Evolutionary conservation across 2,888 invertebrate species (phyloP).

Genomic region (Volucella inanis): DNA sequence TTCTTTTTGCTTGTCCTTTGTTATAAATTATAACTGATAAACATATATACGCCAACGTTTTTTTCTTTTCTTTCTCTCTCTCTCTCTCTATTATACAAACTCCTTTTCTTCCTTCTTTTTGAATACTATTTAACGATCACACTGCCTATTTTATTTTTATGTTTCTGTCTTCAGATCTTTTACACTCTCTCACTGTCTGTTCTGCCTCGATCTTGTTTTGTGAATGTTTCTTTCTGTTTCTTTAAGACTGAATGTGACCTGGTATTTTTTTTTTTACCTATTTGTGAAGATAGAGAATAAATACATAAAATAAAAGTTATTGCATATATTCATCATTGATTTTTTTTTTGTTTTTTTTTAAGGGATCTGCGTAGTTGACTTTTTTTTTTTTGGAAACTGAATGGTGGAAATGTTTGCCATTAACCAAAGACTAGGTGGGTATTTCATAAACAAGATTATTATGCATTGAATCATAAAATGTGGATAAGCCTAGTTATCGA

Average conservation of each 20-base stretch:
- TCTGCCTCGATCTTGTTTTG: constrained; percentile 54
- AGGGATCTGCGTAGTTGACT: constrained; percentile 54
- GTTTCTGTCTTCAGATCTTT: constrained; percentile 52
- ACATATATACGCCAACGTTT: not conserved
- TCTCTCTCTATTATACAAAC: constrained; percentile 40
- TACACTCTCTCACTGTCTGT: constrained; percentile 50
- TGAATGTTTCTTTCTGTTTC: constrained; percentile 48
- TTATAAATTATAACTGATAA: constrained; percentile 19
- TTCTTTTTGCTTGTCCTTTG: constrained; percentile 16
- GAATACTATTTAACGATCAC: constrained; percentile 53
- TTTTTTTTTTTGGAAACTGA: constrained; percentile 21
- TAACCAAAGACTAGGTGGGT: constrained; percentile 16
- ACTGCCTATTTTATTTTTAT: constrained; percentile 52
- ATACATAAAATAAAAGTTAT: constrained; percentile 63
- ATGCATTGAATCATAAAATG: constrained; percentile 15
- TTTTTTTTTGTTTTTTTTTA: constrained; percentile 27
- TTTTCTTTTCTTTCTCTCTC: not conserved
- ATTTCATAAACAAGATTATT: constrained; percentile 2
- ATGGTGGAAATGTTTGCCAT: constrained; percentile 28
- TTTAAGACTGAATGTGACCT: constrained; percentile 73
- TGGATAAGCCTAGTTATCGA: constrained; percentile 46
- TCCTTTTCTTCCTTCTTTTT: constrained; percentile 49
- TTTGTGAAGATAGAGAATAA: constrained; percentile 72
- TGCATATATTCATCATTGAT: constrained; percentile 37
- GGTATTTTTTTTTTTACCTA: constrained; percentile 72